These are phyloP conservation scores for Pseudomyrmex cubaensis DNA, from an alignment of 1,140 invertebrate genomes.

Conservation along the genomic window DNA sequence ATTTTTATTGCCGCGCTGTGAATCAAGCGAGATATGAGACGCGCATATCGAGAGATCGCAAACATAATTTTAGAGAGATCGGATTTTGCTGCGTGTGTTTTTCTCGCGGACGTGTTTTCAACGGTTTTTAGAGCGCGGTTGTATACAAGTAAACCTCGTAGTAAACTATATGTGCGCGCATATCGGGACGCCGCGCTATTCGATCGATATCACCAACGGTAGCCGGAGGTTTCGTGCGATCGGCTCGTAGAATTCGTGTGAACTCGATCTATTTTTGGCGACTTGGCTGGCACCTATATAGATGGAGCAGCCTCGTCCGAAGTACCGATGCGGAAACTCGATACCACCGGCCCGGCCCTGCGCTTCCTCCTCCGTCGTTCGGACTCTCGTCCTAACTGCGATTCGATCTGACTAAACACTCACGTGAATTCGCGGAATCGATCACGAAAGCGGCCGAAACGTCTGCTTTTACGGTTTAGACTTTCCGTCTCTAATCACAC, in stretches of 20 bases:
- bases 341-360: slow-evolving; percentile 62
- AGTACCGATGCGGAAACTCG: slow-evolving; percentile 75
- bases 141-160: neutral
- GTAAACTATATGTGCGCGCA: neutral
- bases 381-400: slow-evolving; percentile 48
- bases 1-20: no score
- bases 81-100: no score
- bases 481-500: slow-evolving; percentile 8
- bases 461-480: slow-evolving; percentile 20
- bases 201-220: slow-evolving; percentile 69
- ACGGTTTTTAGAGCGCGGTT: neutral
- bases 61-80: neutral
- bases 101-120: neutral
- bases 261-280: slow-evolving; percentile 79
- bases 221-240: slow-evolving; percentile 75
- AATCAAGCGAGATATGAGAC: no score
- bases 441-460: slow-evolving; percentile 40
- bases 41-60: no score
- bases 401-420: slow-evolving; percentile 53
- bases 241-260: slow-evolving; percentile 75
- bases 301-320: slow-evolving; percentile 67
- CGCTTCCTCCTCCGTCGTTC: slow-evolving; percentile 60
- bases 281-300: slow-evolving; percentile 69
- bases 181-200: neutral
- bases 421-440: slow-evolving; percentile 46